These are phyloP conservation scores for Aegypius monachus DNA, from an alignment of 2,113 vertebrate genomes.

Conservation along the genomic window DNA sequence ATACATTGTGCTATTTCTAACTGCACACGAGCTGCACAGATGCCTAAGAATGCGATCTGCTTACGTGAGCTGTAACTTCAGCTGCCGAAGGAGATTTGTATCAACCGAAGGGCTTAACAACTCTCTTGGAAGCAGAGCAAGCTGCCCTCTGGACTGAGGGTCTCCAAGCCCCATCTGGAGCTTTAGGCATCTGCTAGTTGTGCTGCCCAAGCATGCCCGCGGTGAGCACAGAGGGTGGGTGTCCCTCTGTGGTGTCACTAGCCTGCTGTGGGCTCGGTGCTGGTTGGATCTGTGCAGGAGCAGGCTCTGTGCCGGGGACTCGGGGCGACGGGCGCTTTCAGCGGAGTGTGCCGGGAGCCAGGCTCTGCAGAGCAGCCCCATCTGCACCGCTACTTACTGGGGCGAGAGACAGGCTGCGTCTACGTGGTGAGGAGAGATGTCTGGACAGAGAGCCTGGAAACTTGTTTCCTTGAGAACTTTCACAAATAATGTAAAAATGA, in stretches of 20 bases:
- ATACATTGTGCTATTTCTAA: not conserved
- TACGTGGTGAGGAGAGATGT: fast-evolving
- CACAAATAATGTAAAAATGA: not conserved
- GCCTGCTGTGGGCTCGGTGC: not conserved
- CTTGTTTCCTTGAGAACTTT: not conserved
- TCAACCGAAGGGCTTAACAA: not conserved
- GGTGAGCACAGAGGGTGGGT: not conserved
- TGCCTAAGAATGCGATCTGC: not conserved
- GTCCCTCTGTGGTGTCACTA: not conserved
- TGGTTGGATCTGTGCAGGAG: fast-evolving
- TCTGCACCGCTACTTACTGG: fast-evolving
- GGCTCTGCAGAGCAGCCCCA: not conserved
- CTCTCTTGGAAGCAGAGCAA: not conserved
- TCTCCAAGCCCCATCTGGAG: not conserved
- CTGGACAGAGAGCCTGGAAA: not conserved
- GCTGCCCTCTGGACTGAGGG: not conserved
- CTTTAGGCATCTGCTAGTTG: not conserved
- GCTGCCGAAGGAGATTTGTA: not conserved
- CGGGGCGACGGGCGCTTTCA: not conserved
- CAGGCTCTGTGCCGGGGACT: fast-evolving
- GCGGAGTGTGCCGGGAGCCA: fast-evolving
- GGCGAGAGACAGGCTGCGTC: fast-evolving
- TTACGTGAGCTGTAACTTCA: not conserved
- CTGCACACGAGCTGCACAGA: not conserved
- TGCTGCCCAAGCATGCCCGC: fast-evolving